These are phyloP conservation scores for Xerus inauris DNA, from an alignment of 2,113 vertebrate genomes.

Conservation along the genomic window DNA sequence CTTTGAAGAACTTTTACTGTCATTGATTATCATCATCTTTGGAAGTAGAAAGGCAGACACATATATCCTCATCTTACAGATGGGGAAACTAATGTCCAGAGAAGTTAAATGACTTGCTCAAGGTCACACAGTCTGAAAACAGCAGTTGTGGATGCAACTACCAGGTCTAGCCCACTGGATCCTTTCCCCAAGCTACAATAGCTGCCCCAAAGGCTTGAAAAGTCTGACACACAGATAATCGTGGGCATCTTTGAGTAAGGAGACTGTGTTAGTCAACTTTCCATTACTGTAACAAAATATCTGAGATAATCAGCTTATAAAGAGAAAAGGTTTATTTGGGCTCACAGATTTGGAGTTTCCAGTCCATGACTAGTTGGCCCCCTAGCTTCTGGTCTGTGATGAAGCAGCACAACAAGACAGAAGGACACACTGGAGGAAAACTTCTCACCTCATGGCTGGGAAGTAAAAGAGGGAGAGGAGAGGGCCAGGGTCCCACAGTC, in stretches of 20 bases:
- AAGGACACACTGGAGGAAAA: neutral
- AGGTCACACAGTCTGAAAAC: neutral
- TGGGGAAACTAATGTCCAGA: constrained; percentile 5
- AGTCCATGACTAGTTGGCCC: neutral
- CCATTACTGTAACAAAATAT: neutral
- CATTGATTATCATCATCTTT: neutral
- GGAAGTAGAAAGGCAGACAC: neutral
- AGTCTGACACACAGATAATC: neutral
- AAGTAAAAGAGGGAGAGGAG: neutral
- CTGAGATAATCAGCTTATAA: neutral
- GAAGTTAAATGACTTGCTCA: neutral
- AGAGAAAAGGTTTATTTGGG: neutral
- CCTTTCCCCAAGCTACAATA: neutral
- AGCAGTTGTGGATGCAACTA: neutral
- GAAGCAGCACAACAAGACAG: neutral
- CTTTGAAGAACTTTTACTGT: constrained; percentile 34
- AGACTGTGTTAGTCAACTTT: neutral
- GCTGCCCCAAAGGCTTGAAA: neutral
- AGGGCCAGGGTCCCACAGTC: no score
- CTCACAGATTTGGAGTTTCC: neutral
- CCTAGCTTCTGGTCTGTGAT: neutral
- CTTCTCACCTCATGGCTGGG: neutral
- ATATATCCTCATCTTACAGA: neutral
- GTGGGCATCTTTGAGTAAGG: neutral
- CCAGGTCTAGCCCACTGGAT: neutral